Conservation (phyloP, 2,113 vertebrate genomes). For the Oceanodroma tethys region DNA sequence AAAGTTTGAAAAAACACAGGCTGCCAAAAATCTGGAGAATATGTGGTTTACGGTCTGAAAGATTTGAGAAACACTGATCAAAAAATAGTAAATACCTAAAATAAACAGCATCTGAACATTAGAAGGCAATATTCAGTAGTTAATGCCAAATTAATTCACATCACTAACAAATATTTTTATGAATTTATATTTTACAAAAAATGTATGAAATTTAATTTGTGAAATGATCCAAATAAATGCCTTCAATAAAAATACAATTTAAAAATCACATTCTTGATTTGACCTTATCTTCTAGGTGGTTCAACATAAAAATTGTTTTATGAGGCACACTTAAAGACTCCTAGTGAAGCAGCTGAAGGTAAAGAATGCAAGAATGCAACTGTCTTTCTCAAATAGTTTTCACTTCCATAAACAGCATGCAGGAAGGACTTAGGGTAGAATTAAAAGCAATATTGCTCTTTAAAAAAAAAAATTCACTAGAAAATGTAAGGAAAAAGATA, state of each 20-base stretch:
- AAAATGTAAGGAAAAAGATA: slow-evolving; percentile 79
- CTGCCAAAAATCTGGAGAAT: background rate
- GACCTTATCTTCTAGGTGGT: background rate
- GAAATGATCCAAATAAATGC: background rate
- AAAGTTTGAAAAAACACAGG: background rate
- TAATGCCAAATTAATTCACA: background rate
- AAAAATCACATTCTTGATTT: background rate
- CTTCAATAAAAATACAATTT: background rate
- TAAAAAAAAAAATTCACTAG: background rate
- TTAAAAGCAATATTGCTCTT: background rate
- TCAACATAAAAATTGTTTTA: background rate
- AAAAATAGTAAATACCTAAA: background rate
- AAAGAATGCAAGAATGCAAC: background rate
- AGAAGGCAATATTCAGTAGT: background rate
- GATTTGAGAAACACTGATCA: background rate
- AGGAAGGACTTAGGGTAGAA: background rate
- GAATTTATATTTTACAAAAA: background rate
- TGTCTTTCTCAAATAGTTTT: background rate
- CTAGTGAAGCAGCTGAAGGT: background rate
- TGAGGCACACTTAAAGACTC: background rate
- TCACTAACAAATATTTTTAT: background rate
- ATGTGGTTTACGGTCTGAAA: background rate
- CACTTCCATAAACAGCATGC: background rate
- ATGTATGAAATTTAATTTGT: background rate
- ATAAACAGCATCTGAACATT: background rate